Evolutionary conservation across 2,113 vertebrate genomes (phyloP).

Genomic region (Dunckerocampus dactyliophorus): DNA sequence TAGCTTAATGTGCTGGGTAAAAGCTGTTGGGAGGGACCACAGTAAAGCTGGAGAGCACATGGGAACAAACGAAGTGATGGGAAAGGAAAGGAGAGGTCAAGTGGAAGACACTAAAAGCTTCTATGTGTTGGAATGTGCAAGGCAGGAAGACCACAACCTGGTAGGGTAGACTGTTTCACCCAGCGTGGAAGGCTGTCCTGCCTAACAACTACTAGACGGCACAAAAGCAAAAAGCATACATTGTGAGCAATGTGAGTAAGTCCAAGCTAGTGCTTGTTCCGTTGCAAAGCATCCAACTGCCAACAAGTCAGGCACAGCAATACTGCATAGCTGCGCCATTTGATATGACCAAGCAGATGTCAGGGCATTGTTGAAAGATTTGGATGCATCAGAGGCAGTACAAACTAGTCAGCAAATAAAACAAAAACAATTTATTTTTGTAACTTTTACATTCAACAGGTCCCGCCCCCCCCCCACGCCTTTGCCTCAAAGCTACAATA

Average conservation of each 20-base stretch:
- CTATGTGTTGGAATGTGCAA: constrained; percentile 70
- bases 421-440: constrained; percentile 44
- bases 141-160: constrained; percentile 46
- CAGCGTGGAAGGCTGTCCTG: constrained; percentile 26
- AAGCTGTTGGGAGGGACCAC: constrained; percentile 56
- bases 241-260: constrained; percentile 27
- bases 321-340: constrained; percentile 56
- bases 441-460: constrained; percentile 74
- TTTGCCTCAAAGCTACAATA: constrained; percentile 68
- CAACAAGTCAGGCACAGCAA: constrained; percentile 47
- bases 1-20: constrained; percentile 73
- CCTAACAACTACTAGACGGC: constrained; percentile 45
- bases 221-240: constrained; percentile 31
- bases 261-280: constrained; percentile 47
- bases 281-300: background rate
- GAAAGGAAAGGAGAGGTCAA: constrained; percentile 22
- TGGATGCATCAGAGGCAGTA: constrained; percentile 46
- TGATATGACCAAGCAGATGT: constrained; percentile 49
- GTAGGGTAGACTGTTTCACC: background rate
- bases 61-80: constrained; percentile 23
- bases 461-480: constrained; percentile 53
- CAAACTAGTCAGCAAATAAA: constrained; percentile 52
- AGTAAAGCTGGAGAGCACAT: constrained; percentile 50
- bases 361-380: constrained; percentile 39
- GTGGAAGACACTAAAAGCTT: constrained; percentile 47